phyloP scores from a whole-genome alignment of 2,888 invertebrate genomes.

The Marronus borbonicus region DNA sequence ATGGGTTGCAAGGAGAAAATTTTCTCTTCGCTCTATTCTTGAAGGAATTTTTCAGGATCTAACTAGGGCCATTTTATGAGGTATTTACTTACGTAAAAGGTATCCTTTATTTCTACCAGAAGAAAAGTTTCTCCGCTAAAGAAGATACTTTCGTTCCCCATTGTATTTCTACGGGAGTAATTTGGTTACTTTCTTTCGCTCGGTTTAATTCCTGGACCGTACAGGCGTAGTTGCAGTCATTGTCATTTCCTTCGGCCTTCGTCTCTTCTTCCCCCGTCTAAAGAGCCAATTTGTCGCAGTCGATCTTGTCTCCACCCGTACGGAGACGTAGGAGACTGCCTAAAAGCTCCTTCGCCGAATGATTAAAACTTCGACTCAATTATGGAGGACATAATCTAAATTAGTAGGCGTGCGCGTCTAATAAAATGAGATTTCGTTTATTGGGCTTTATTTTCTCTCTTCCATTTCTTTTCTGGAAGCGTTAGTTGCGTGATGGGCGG shows the following conservation, averaged over 20 bases:
- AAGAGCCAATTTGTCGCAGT: constrained; percentile 46
- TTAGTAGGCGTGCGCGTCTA: constrained; percentile 42
- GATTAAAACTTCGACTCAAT: constrained; percentile 47
- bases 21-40: too few relatives aligned
- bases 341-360: constrained; percentile 27
- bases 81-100: too few relatives aligned
- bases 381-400: constrained; percentile 46
- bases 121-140: not conserved
- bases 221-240: constrained; percentile 32
- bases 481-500: not conserved
- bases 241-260: not conserved
- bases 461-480: not conserved
- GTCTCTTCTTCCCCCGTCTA: constrained; percentile 7
- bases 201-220: constrained; percentile 42
- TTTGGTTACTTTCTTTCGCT: constrained; percentile 26
- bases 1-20: too few relatives aligned
- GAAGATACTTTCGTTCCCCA: not conserved
- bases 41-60: too few relatives aligned
- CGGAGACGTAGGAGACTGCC: constrained; percentile 12
- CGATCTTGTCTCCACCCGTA: constrained; percentile 19
- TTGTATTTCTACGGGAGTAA: constrained; percentile 20
- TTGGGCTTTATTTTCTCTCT: constrained; percentile 39
- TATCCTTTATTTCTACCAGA: too few relatives aligned
- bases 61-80: too few relatives aligned
- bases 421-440: constrained; percentile 47